Evolutionary conservation across 2,797 vertebrate species (phyloP), one percentile per base, ranked within the genome.

Genomic region (Setipinna tenuifilis): DNA sequence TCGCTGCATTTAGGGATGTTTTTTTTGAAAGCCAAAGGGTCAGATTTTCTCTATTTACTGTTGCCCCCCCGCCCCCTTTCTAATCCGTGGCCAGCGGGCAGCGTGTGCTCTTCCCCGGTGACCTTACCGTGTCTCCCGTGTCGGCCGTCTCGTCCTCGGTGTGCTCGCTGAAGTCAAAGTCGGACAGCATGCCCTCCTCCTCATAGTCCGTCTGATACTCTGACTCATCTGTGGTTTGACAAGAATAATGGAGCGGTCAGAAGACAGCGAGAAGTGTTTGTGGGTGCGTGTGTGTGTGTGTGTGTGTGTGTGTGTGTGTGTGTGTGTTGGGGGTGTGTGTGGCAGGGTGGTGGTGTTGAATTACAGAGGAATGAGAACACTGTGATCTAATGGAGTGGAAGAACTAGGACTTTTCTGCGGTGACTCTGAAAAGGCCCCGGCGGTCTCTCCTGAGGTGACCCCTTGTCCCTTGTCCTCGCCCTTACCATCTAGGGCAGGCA

Each of bases 201-300:
- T 98, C 97, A 75, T 96, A 97, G 88, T 99, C 97, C 0, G 98
- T 98, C 94, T 98, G 97, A 92, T 96, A 97, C 87, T 99, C 98
- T 0, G 94, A 96, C 48, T 98, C 97, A 7, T 97, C 98, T 98
- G 81, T 25, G 75, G 57, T 68, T 68, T 19, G 19, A 83, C 21
- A 83, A 41, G 75, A 54, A 68, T 31, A 82, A 81, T 10, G 78
- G 19, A 83, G 68, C 58, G 41, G 46, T 54, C 48, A 83, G 14
- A 62, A 21, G 85, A 57, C 0, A 82, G 9, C 6, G 50, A 10
- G 48, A 12, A 21, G 25, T 14, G 23, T 61, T 25, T 19, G 21
- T 59, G 5, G 35, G 28, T 35, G 68, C 17, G 68, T 71, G 14
- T 35, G 65, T 17, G 25, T 16, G 65, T 35, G 65, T 31, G 46